These are phyloP conservation scores for Propithecus deckenii DNA, from an alignment of 2,797 vertebrate species.

Conservation along the genomic window DNA sequence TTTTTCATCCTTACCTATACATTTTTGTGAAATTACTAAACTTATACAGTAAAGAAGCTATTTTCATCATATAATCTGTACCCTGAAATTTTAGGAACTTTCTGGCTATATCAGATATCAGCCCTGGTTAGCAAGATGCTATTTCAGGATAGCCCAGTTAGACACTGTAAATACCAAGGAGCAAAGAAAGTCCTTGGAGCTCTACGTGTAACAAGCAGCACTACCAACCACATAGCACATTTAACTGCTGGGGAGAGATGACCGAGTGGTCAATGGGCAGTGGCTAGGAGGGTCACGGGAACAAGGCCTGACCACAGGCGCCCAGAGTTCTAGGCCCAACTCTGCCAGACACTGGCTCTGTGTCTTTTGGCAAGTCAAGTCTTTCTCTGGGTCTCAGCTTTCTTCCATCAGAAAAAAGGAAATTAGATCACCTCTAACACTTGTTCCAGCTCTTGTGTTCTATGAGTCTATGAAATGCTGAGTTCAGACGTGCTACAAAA, in stretches of 20 bases:
- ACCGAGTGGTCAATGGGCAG: neutral
- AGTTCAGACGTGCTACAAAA: neutral
- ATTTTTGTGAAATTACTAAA: slow-evolving; percentile 8
- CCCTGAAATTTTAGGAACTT: slow-evolving; percentile 16
- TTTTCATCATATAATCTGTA: neutral
- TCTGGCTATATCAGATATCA: neutral
- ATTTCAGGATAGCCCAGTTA: neutral
- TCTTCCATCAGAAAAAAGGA: neutral
- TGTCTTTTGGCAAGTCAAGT: neutral
- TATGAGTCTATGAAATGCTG: neutral
- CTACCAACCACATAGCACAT: neutral
- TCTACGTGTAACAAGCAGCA: neutral
- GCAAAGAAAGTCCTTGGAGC: neutral
- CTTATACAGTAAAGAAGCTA: neutral
- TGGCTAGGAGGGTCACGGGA: neutral
- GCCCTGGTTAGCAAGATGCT: neutral
- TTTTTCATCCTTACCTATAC: neutral
- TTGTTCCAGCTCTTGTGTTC: neutral
- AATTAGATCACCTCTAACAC: slow-evolving; percentile 2
- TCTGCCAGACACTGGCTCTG: neutral
- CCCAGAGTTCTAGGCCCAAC: neutral
- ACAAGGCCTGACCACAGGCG: neutral
- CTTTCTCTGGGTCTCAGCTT: neutral
- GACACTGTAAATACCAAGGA: neutral
- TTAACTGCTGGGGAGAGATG: neutral